Conservation (phyloP, 2,888 invertebrate genomes). For the Mesochorus sp. region DNA sequence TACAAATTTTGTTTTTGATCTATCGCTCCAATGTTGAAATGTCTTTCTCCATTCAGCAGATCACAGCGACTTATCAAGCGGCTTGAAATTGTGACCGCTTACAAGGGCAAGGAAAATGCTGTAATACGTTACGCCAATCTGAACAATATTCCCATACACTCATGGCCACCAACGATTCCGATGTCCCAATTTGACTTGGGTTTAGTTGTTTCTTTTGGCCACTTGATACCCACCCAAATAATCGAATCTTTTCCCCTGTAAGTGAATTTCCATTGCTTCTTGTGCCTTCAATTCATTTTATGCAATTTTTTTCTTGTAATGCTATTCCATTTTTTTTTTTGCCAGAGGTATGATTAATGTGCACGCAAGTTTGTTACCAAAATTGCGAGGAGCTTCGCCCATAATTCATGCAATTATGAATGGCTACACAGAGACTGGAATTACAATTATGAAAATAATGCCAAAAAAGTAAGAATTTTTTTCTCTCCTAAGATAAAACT, state of each 20-base stretch:
- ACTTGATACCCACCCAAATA: conserved; percentile 90
- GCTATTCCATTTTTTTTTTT: conserved; percentile 77
- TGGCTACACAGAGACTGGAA: conserved; percentile 91
- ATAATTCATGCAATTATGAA: conserved; percentile 92
- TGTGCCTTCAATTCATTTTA: conserved; percentile 17
- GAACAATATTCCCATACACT: conserved; percentile 84
- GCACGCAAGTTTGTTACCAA: conserved; percentile 95
- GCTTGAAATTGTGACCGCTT: conserved; percentile 89
- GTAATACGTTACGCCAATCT: conserved; percentile 88
- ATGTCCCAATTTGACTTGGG: conserved; percentile 90
- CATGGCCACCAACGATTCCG: conserved; percentile 86
- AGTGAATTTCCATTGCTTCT: conserved; percentile 81
- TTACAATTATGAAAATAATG: conserved; percentile 93
- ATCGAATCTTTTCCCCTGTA: conserved; percentile 92
- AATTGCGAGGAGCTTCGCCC: conserved; percentile 97
- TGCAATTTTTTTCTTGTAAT: conserved; percentile 11
- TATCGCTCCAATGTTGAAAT: background rate
- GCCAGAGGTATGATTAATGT: conserved; percentile 95
- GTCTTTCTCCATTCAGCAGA: conserved; percentile 84
- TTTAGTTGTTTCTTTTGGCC: conserved; percentile 96
- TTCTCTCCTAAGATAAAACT: too few relatives aligned
- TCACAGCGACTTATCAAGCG: conserved; percentile 82
- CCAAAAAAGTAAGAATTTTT: conserved; percentile 84
- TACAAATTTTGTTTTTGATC: background rate
- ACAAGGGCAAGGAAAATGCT: conserved; percentile 85